phyloP scores from a whole-genome alignment of 1,140 invertebrate species.

The Parapsyche elsis region DNA sequence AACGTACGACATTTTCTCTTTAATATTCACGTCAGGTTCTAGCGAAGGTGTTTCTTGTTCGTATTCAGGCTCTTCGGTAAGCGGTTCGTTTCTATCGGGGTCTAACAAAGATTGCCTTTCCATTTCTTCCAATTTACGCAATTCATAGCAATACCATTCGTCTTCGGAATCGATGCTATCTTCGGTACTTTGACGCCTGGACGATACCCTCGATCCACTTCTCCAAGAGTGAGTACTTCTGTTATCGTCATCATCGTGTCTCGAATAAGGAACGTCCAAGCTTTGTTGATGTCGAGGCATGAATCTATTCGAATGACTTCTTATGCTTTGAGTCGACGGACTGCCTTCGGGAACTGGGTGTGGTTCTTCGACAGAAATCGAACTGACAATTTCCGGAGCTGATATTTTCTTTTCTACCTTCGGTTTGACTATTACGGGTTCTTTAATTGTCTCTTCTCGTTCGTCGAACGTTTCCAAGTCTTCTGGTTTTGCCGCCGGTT shows the following conservation, averaged over 20 bases:
- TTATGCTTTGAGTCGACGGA: slow-evolving; percentile 72
- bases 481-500: slow-evolving; percentile 60
- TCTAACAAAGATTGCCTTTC: slow-evolving; percentile 80
- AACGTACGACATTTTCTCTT: slow-evolving; percentile 82
- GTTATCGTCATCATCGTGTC: slow-evolving; percentile 85
- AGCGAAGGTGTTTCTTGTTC: slow-evolving; percentile 64
- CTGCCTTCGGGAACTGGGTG: slow-evolving; percentile 70
- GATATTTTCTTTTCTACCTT: slow-evolving; percentile 61
- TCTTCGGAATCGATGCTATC: slow-evolving; percentile 94
- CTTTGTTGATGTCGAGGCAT: slow-evolving; percentile 79
- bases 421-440: slow-evolving; percentile 56
- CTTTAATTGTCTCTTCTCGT: slow-evolving; percentile 59
- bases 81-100: slow-evolving; percentile 70
- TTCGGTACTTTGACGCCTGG: slow-evolving; percentile 89
- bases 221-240: slow-evolving; percentile 87
- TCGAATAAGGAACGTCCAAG: slow-evolving; percentile 79
- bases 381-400: slow-evolving; percentile 64
- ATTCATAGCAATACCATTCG: slow-evolving; percentile 92
- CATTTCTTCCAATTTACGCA: slow-evolving; percentile 86
- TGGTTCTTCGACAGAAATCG: slow-evolving; percentile 62
- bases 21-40: slow-evolving; percentile 76
- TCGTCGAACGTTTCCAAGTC: slow-evolving; percentile 60
- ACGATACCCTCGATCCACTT: slow-evolving; percentile 87
- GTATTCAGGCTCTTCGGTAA: slow-evolving; percentile 71
- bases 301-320: slow-evolving; percentile 70